Evolutionary conservation across 2,888 invertebrate species (phyloP), one percentile per base, ranked within the genome.

Genomic region (Suillia variegata): DNA sequence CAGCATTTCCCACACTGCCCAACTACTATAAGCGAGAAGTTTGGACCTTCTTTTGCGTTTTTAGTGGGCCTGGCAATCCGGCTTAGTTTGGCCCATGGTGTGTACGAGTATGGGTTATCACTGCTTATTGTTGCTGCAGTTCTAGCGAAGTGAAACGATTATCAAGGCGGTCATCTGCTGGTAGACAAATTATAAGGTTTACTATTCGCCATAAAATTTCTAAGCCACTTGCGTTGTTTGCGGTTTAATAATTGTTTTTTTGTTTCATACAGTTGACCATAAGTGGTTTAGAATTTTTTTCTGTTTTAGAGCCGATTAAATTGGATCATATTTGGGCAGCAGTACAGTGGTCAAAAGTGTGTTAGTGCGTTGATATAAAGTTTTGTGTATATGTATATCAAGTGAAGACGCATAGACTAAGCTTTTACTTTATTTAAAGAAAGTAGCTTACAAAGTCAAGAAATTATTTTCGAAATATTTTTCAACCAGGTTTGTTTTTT

Each of bases 101-200:
- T 47, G 47, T 47, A 5, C 26, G 24, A 13, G 49, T 24, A 24
- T 24, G 24, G 5, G 49, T 62, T n/a, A 22, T 15, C 58, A 59
- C 61, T 5, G 45, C 6, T 17, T 53, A 42, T 6, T 15, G 10
- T 31, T 50, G 48, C 18, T n/a, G n/a, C 45, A 45, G 45, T 45
- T 45, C 17, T 20, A 45, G 18, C 20, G 13, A 45, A 45, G 45
- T 45, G 45, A 20, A 45, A 20, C 45, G 18, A 20, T 45, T 45
- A 45, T 45, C 45, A 20, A 17, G 20, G 18, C 18, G 45, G 18
- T 45, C 18, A 45, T 45, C 45, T 45, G 45, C 45, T 17, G 45
- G 45, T 45, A 45, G 18, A 45, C 45, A 45, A 45, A 45, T 45
- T 45, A 45, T 45, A 45, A 45, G 45, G 45, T 45, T 18, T 20